A percentile compares a stretch with the other conserved stretches of the same genome.
Evolutionary conservation across 1,140 invertebrate species (phyloP).

Genomic region (Coenobita brevimanus): DNA sequence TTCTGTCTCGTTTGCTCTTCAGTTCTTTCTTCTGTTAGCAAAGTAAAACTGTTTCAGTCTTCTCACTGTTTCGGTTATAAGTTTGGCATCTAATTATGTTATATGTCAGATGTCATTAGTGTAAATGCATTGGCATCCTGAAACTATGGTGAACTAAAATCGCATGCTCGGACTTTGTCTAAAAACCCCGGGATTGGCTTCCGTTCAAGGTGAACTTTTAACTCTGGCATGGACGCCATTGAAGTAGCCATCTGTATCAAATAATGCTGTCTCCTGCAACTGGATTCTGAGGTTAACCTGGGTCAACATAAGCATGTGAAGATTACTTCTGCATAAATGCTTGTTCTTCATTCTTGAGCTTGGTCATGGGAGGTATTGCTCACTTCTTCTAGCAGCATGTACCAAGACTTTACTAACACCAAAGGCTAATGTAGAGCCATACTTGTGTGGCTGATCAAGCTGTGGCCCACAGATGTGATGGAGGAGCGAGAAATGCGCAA

Average conservation of each 20-base stretch:
- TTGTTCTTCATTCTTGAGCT: conserved; percentile 33
- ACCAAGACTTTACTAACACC: not conserved
- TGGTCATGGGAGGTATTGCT: conserved; percentile 9
- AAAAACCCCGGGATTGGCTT: conserved; percentile 12
- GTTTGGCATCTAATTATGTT: not conserved
- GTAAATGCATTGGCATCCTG: not conserved
- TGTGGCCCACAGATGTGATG: conserved; percentile 70
- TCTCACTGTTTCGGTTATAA: too few species aligned
- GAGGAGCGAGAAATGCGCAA: conserved; percentile 67
- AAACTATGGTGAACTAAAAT: conserved; percentile 10
- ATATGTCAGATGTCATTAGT: too few species aligned
- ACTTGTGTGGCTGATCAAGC: conserved; percentile 37
- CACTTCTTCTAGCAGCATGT: too few species aligned
- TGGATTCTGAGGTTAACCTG: conserved; percentile 19
- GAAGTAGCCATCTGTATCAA: conserved; percentile 7
- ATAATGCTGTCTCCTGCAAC: conserved; percentile 36
- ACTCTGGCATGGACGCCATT: conserved; percentile 26
- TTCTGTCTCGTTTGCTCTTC: too few species aligned
- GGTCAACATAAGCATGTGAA: conserved; percentile 34
- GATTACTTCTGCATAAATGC: conserved; percentile 23
- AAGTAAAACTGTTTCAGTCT: too few species aligned
- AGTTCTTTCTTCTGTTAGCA: too few species aligned
- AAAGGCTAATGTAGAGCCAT: conserved; percentile 32
- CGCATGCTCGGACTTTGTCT: conserved; percentile 50
- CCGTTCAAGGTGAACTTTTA: not conserved